A percentile compares a stretch with the other conserved stretches of the same genome.
phyloP scores from a whole-genome alignment of 2,888 invertebrate genomes.

The Sarcophaga caerulescens region DNA sequence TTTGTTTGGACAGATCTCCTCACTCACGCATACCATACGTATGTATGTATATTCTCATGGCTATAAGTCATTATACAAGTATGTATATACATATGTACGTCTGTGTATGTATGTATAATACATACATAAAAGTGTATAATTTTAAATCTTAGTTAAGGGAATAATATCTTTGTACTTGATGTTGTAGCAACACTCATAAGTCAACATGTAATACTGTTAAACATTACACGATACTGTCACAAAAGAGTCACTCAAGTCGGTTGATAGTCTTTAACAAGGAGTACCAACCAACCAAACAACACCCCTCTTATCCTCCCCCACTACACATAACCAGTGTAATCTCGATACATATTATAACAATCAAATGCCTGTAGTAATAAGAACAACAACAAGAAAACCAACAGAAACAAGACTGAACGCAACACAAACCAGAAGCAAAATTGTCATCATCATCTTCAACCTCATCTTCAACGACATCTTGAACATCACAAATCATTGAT shows the following conservation, averaged over 20 bases:
- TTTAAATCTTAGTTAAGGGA: slow-evolving; percentile 63
- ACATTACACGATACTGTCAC: slow-evolving; percentile 77
- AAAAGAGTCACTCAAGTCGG: slow-evolving; percentile 66
- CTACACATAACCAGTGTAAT: background rate
- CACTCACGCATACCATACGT: background rate
- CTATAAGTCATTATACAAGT: background rate
- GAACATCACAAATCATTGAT: slow-evolving; percentile 46
- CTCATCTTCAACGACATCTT: slow-evolving; percentile 16
- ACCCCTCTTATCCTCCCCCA: background rate
- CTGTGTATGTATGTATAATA: background rate
- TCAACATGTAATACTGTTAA: slow-evolving; percentile 78
- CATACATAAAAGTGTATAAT: slow-evolving; percentile 49
- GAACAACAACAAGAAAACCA: slow-evolving; percentile 18
- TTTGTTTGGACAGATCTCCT: background rate
- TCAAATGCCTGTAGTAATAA: slow-evolving; percentile 35
- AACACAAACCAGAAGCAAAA: background rate
- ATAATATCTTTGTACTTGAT: slow-evolving; percentile 59
- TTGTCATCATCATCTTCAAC: slow-evolving; percentile 9
- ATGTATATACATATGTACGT: slow-evolving; percentile 11
- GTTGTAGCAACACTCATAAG: slow-evolving; percentile 72
- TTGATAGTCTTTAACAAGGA: slow-evolving; percentile 26
- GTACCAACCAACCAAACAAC: background rate
- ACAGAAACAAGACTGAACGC: background rate
- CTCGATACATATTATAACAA: slow-evolving; percentile 35
- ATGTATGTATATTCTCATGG: background rate